Evolutionary conservation across 1,140 invertebrate genomes (phyloP), one percentile per base, ranked within the genome.

Genomic region (Drosophila gunungcola): DNA sequence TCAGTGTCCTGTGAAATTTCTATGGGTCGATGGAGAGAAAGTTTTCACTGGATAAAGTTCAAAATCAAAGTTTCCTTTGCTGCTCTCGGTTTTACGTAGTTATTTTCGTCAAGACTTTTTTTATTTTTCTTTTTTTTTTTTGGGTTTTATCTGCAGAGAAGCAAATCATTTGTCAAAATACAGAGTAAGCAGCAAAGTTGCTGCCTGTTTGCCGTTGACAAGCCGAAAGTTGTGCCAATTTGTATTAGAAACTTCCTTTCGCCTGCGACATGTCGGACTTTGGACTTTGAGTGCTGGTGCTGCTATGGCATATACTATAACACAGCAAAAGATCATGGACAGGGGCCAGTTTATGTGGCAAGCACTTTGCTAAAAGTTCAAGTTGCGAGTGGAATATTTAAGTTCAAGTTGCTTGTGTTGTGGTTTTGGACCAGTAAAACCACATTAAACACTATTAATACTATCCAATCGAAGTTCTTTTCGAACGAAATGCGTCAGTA

Each of bases 101-200:
- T 56, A 56, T 72, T 67, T 82, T 82, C 64, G 53, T 21, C 29
- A 74, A 32, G 49, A 46, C 36, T 73, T 64, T 68, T 63, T 72
- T 36, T 12, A 39, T 52, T 39, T 67, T 41, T 67, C 69, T 69
- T 73, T 58, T 80, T 69, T 73, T 58, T 80, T 56, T 86, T 81
- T 82, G 62, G 76, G 76, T 63, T 74, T 60, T 72, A 57, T 4
- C 53, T 29, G 52, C 57, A 51, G 58, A 57, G 60, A 75, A 41
- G 72, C 83, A 89, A 89, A 89, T 89, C 84, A 89, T 89, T 89
- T 89, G 84, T 89, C 84, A 89, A 89, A 89, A 89, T 90, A 88
- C 76, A 48, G 64, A 68, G 60, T 68, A 56, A 64, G 73, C 58
- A 65, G 67, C 57, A 80, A 80, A 82, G 67, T 73, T 73, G 73